phyloP scores from a whole-genome alignment of 2,888 invertebrate species.

The Sycophila texana region DNA sequence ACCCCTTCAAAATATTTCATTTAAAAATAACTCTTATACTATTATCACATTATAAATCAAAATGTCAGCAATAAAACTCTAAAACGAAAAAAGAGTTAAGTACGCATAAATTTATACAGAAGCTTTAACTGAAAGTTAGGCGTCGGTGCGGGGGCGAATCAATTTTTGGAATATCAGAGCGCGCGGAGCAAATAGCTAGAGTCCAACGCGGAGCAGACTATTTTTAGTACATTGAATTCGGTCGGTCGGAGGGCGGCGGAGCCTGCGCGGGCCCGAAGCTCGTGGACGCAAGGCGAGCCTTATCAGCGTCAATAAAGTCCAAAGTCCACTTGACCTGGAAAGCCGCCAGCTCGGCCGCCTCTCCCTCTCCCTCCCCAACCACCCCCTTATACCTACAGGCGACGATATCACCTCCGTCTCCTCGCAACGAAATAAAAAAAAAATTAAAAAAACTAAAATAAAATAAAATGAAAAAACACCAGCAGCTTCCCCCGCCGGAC shows the following conservation, averaged over 20 bases:
- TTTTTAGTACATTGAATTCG: conserved; percentile 55
- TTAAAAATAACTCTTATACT: too few relatives aligned
- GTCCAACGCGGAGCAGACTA: conserved; percentile 25
- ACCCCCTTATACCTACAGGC: background rate
- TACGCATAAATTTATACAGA: background rate
- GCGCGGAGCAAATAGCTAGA: conserved; percentile 24
- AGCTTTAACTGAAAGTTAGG: conserved; percentile 16
- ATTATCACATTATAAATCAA: background rate
- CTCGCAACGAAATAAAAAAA: background rate
- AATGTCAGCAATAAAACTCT: too few relatives aligned
- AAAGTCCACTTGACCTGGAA: conserved; percentile 58
- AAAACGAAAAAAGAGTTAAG: too few relatives aligned
- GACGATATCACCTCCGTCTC: background rate
- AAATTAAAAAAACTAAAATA: background rate
- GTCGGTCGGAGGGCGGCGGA: background rate
- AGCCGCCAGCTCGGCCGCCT: conserved; percentile 45
- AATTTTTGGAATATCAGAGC: conserved; percentile 46
- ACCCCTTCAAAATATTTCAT: too few relatives aligned
- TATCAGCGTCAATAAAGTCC: conserved; percentile 56
- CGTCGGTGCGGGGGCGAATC: conserved; percentile 16
- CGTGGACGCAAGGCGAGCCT: conserved; percentile 16
- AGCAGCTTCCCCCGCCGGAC: background rate
- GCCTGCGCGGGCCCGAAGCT: background rate
- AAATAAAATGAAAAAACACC: background rate
- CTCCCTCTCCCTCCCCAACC: background rate